A percentile compares a stretch with the other conserved stretches of the same genome.
These are phyloP conservation scores for Butorides virescens DNA, from an alignment of 2,113 vertebrate species.

Conservation along the genomic window DNA sequence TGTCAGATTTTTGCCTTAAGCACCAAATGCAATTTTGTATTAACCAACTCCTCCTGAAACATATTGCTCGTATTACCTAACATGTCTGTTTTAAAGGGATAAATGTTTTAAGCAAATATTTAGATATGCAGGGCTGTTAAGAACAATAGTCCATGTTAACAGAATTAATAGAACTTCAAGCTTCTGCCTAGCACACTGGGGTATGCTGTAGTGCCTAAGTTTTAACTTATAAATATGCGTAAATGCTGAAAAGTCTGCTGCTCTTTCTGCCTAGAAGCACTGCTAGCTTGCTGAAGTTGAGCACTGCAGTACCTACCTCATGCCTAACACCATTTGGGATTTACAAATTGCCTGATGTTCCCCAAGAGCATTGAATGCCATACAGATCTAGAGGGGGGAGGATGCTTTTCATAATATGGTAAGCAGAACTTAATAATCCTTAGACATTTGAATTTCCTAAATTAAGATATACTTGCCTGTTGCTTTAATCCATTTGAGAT, in stretches of 20 bases:
- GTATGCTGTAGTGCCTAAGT: neutral
- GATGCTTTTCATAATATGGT: constrained; percentile 6
- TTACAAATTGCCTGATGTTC: constrained; percentile 11
- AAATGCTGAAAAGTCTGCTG: neutral
- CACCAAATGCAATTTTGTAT: neutral
- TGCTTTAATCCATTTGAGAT: neutral
- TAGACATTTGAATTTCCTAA: neutral
- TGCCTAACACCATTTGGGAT: neutral
- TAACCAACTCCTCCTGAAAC: neutral
- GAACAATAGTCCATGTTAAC: neutral
- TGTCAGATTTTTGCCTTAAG: neutral
- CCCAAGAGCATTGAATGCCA: constrained; percentile 1
- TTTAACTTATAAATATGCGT: constrained; percentile 1
- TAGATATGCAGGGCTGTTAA: neutral
- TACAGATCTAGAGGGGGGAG: neutral
- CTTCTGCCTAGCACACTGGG: neutral
- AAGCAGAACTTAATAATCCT: neutral
- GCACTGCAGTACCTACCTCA: neutral
- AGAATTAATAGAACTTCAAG: neutral
- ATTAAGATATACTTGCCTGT: neutral
- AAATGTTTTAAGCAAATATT: neutral
- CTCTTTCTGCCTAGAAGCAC: neutral
- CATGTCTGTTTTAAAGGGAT: neutral
- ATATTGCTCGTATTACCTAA: neutral
- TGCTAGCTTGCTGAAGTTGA: neutral